These are phyloP conservation scores for Netelia virgata DNA, from an alignment of 2,888 invertebrate genomes.

Conservation along the genomic window DNA sequence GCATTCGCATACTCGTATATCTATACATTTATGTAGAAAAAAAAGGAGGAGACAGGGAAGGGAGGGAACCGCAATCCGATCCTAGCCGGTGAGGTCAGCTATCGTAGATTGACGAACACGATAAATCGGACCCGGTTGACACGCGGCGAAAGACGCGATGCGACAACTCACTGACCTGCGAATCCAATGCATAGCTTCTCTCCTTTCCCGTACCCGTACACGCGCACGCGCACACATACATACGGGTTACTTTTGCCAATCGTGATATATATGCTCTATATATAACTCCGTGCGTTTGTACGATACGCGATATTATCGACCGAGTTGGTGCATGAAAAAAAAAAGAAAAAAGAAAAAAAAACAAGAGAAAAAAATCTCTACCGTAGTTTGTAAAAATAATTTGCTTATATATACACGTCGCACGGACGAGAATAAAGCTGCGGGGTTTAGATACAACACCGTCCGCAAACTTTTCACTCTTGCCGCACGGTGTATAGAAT, in stretches of 20 bases:
- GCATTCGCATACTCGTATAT: conserved; percentile 34
- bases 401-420: conserved; percentile 13
- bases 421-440: no score
- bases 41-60: conserved; percentile 35
- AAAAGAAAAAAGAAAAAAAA: conserved; percentile 20
- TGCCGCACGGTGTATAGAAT: conserved; percentile 31
- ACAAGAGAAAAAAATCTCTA: conserved; percentile 27
- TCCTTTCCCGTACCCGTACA: conserved; percentile 48
- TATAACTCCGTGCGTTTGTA: conserved; percentile 2
- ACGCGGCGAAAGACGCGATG: conserved; percentile 80
- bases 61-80: conserved; percentile 80
- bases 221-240: background rate
- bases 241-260: no score
- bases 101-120: conserved; percentile 83
- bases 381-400: conserved; percentile 53
- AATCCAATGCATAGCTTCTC: conserved; percentile 83
- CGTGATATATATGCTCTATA: background rate
- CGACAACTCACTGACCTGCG: conserved; percentile 85
- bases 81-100: conserved; percentile 82
- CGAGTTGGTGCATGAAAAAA: conserved; percentile 27
- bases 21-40: background rate
- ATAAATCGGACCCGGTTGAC: conserved; percentile 82
- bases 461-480: conserved; percentile 33
- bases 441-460: background rate
- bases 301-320: conserved; percentile 6